Conservation (phyloP, 1,140 invertebrate species). For the Radopholus similis region DNA sequence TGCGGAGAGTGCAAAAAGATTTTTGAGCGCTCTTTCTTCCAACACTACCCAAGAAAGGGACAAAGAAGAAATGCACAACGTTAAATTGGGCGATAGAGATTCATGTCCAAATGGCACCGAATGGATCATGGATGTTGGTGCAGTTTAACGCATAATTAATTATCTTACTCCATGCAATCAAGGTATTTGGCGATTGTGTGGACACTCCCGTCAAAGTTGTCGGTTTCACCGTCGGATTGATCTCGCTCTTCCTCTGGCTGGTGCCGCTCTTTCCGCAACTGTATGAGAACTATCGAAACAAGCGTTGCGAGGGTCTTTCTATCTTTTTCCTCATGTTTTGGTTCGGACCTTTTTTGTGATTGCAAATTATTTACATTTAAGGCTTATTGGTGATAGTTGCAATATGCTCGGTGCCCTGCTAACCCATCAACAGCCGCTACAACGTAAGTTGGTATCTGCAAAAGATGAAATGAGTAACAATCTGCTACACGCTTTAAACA, state of each 20-base stretch:
- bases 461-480: background rate
- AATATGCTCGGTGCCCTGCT: conserved; percentile 59
- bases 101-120: conserved; percentile 36
- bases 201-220: conserved; percentile 37
- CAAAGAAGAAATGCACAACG: background rate
- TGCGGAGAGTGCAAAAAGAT: background rate
- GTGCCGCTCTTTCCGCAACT: conserved; percentile 46
- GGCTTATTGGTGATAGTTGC: conserved; percentile 55
- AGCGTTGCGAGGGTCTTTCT: conserved; percentile 48
- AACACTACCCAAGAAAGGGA: background rate
- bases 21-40: background rate
- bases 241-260: conserved; percentile 46
- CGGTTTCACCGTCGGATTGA: conserved; percentile 42
- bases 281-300: conserved; percentile 47
- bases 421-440: conserved; percentile 58
- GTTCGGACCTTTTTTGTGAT: conserved; percentile 5
- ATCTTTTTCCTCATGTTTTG: conserved; percentile 49
- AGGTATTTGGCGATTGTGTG: conserved; percentile 52
- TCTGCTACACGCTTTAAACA: too few species aligned
- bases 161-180: background rate
- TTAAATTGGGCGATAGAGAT: background rate
- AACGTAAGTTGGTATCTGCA: conserved; percentile 18
- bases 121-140: conserved; percentile 21
- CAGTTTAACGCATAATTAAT: background rate
- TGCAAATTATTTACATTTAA: conserved; percentile 4